phyloP scores from a whole-genome alignment of 1,140 invertebrate species.

The Phocides pigmalion region DNA sequence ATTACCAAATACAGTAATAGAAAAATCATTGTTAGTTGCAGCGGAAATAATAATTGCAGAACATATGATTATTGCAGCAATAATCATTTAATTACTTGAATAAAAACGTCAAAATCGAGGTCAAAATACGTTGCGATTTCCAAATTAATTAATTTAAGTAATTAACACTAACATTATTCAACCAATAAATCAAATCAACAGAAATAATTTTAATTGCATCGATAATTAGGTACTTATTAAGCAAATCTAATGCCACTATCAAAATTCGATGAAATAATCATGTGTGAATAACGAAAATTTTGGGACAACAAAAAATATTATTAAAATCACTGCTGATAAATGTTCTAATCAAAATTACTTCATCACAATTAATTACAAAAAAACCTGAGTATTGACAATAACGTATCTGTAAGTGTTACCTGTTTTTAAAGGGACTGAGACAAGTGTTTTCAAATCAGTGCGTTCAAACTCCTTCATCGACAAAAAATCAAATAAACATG shows the following conservation, averaged over 20 bases:
- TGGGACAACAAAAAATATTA: background rate
- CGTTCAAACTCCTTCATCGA: too few species aligned
- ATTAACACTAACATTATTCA: constrained; percentile 18
- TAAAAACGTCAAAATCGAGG: constrained; percentile 19
- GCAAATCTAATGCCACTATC: background rate
- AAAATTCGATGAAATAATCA: background rate
- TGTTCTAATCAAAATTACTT: too few species aligned
- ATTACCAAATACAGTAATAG: background rate
- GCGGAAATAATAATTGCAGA: constrained; percentile 13
- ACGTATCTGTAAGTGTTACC: too few species aligned
- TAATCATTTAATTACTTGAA: constrained; percentile 18
- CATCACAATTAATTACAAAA: too few species aligned
- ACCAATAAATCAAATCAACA: constrained; percentile 20
- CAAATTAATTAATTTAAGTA: constrained; percentile 15
- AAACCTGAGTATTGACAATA: too few species aligned
- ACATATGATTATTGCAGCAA: constrained; percentile 8
- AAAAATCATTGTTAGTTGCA: constrained; percentile 1
- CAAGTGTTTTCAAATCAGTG: too few species aligned
- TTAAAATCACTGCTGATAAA: background rate
- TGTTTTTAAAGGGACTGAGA: too few species aligned
- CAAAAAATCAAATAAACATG: too few species aligned
- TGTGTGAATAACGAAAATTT: background rate
- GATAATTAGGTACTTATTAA: background rate
- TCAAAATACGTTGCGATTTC: constrained; percentile 6
- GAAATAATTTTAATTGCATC: background rate